Percentiles rank a stretch among this genome's conserved stretches.
Evolutionary conservation across 2,888 invertebrate genomes (phyloP).

Genomic region (Acanthacorydalis orientalis): DNA sequence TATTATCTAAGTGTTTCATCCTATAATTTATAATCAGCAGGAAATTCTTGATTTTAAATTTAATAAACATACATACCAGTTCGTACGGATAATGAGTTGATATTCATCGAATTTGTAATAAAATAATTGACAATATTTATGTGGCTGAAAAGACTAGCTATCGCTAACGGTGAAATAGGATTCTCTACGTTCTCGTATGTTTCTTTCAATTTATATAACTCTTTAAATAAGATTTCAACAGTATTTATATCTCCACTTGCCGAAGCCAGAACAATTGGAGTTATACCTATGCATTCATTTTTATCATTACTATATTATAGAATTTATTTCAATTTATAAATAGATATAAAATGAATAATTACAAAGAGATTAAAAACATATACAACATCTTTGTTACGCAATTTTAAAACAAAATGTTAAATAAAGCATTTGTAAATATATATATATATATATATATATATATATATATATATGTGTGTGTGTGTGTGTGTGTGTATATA

Average conservation of each 20-base stretch:
- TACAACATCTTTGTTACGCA: no score
- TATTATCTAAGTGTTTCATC: no score
- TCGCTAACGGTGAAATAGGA: constrained; percentile 19
- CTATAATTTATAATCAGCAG: not conserved
- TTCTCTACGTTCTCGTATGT: constrained; percentile 19
- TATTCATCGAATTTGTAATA: constrained; percentile 16
- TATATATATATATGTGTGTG: no score
- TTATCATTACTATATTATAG: no score
- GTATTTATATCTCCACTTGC: constrained; percentile 19
- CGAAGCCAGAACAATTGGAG: constrained; percentile 19
- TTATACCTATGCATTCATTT: constrained; percentile 16
- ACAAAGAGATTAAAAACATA: no score
- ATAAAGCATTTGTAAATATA: no score
- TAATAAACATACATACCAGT: constrained; percentile 15
- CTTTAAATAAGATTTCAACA: constrained; percentile 17
- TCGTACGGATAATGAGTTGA: constrained; percentile 14
- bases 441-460: no score
- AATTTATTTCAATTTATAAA: no score
- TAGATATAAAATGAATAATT: no score
- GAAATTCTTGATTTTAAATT: constrained; percentile 4
- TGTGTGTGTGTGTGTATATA: no score
- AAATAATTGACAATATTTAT: constrained; percentile 18
- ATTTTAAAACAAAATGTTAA: no score
- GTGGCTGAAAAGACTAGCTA: constrained; percentile 19
- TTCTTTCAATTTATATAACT: constrained; percentile 20